phyloP scores from a whole-genome alignment of 2,888 invertebrate genomes.

The Archips xylosteana region DNA sequence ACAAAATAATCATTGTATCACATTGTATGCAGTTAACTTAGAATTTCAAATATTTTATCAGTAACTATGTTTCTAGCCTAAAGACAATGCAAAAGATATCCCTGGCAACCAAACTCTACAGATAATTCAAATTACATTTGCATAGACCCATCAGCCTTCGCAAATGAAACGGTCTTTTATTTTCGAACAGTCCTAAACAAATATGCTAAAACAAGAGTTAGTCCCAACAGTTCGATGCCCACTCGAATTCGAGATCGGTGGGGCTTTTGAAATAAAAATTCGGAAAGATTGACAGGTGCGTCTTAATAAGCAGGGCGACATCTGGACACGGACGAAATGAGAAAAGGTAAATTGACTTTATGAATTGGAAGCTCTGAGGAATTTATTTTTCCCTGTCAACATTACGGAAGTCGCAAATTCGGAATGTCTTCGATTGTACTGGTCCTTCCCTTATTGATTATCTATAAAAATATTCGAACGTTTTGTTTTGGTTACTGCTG shows the following conservation, averaged over 20 bases:
- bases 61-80: background rate
- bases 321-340: slow-evolving; percentile 76
- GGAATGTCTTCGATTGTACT: slow-evolving; percentile 16
- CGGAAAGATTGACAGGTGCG: slow-evolving; percentile 84
- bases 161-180: slow-evolving; percentile 64
- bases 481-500: background rate
- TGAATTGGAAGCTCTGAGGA: slow-evolving; percentile 52
- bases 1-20: background rate
- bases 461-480: background rate
- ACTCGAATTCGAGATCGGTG: slow-evolving; percentile 71
- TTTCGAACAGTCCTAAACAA: slow-evolving; percentile 50
- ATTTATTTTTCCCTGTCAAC: slow-evolving; percentile 47
- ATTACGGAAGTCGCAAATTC: slow-evolving; percentile 20
- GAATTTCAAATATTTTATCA: background rate
- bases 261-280: slow-evolving; percentile 77
- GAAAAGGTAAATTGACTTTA: slow-evolving; percentile 81
- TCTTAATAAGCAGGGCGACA: slow-evolving; percentile 82
- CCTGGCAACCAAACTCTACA: slow-evolving; percentile 18
- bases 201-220: slow-evolving; percentile 47
- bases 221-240: slow-evolving; percentile 58
- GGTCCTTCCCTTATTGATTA: background rate
- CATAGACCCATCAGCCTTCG: slow-evolving; percentile 64
- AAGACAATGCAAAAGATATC: background rate
- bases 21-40: background rate
- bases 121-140: slow-evolving; percentile 40